These are phyloP conservation scores for Electrona antarctica DNA, from an alignment of 2,113 vertebrate genomes.

Conservation along the genomic window DNA sequence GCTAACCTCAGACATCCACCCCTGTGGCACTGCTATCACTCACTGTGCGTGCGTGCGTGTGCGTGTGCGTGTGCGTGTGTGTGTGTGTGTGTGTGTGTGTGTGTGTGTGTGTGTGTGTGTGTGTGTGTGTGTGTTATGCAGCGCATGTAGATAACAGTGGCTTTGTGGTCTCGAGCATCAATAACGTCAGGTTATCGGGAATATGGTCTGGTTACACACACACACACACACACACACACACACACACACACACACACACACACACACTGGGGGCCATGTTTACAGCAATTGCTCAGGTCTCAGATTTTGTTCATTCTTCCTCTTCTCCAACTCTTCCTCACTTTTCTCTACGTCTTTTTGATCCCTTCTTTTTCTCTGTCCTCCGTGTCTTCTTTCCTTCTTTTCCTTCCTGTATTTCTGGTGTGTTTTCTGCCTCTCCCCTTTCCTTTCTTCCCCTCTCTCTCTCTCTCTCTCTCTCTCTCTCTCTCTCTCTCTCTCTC, in stretches of 20 bases:
- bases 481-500: background rate
- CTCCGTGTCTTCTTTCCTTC: background rate
- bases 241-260: conserved; percentile 38
- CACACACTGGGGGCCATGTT: conserved; percentile 69
- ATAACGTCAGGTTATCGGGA: conserved; percentile 75
- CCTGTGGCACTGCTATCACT: conserved; percentile 70
- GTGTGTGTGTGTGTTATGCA: conserved; percentile 51
- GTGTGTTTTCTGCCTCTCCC: background rate
- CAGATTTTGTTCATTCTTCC: conserved; percentile 60
- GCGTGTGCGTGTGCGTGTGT: conserved; percentile 21
- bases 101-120: background rate
- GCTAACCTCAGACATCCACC: conserved; percentile 72
- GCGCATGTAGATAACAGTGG: conserved; percentile 23
- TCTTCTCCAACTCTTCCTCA: background rate
- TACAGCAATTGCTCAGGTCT: conserved; percentile 65
- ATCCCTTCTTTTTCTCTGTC: background rate
- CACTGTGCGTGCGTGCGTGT: conserved; percentile 42
- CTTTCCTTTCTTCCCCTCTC: background rate
- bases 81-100: background rate
- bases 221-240: background rate
- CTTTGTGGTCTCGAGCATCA: conserved; percentile 71
- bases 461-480: background rate
- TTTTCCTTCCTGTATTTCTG: background rate
- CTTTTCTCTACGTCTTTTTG: background rate
- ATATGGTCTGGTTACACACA: conserved; percentile 60